Base-by-base conservation (phyloP, 2,797 vertebrate genomes). In the Cryptoblepharus egeriae region DNA sequence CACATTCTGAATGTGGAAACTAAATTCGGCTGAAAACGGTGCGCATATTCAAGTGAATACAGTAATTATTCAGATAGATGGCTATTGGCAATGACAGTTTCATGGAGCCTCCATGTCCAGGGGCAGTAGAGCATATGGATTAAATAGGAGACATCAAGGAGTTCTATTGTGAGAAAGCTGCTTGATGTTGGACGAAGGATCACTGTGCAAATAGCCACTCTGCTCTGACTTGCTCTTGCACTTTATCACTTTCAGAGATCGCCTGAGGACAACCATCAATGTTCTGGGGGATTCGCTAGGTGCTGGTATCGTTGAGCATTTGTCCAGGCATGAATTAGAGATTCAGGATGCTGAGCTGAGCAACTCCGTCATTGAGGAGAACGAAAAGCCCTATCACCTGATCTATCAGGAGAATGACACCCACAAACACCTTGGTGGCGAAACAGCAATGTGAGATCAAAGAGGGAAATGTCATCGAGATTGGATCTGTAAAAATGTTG, bases 221-320 rank as follows among this genome's bases (percentile, higher is more conserved):
- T 4, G 39, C 28, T 52, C 15, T 71, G 39, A 71, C 15, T 9
- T 0, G 1, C 30, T 5, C 69, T 81, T 77, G 8, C 81, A 82
- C 58, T 83, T 37, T 85, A 71, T 78, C 52, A 10, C 73, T 80
- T 91, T 79, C 92, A 99, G 98, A 82, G 98, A 99, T 86, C 97
- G 98, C 37, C 95, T 99, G 82, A 96, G 98, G 78, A 99, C 98
- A 3, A 98, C 97, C 89, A 98, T 97, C 77, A 99, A 99, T 0
- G 98, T 99, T n/a, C 95, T 99, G 88, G 98, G 98, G 2, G 98
- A 99, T 83, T 99, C 98, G 0, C 93, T 99, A 2, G 98, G 98
- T 16, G 98, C 98, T 0, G 98, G 98, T 0, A 98, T 99, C 2
- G 95, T 99, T 87, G 97, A 98, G 88, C 97, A 99, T 64, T 96